phyloP scores from a whole-genome alignment of 2,797 vertebrate species.

The Sitta carolinensis region DNA sequence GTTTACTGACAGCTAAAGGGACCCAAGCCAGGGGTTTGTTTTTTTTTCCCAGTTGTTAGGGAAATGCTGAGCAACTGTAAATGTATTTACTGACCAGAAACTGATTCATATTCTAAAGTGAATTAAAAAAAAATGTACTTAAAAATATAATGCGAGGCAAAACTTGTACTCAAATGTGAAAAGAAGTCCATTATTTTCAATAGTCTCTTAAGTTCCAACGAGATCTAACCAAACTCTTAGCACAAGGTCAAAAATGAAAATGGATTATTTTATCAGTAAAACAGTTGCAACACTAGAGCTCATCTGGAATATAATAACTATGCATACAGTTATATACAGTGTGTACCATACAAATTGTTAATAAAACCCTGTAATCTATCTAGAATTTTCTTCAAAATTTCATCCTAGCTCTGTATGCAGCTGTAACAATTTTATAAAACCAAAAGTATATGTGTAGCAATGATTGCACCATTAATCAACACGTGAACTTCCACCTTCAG shows the following conservation, averaged over 20 bases:
- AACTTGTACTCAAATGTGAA: background rate
- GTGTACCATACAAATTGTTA: background rate
- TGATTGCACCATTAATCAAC: background rate
- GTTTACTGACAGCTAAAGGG: conserved; percentile 43
- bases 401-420: background rate
- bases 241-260: background rate
- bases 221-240: background rate
- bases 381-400: background rate
- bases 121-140: background rate
- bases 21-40: background rate
- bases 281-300: background rate
- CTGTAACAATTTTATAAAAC: background rate
- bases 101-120: conserved; percentile 10
- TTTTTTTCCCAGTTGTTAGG: background rate
- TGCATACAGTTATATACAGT: background rate
- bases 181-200: background rate
- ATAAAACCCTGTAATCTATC: background rate
- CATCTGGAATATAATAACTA: background rate
- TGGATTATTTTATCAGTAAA: background rate
- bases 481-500: background rate
- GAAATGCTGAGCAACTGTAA: background rate
- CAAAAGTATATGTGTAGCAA: background rate
- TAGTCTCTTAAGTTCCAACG: background rate
- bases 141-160: background rate
- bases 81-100: background rate